These are phyloP conservation scores for Poeciliopsis paucimaculata DNA, from an alignment of 2,797 vertebrate species.

Conservation along the genomic window DNA sequence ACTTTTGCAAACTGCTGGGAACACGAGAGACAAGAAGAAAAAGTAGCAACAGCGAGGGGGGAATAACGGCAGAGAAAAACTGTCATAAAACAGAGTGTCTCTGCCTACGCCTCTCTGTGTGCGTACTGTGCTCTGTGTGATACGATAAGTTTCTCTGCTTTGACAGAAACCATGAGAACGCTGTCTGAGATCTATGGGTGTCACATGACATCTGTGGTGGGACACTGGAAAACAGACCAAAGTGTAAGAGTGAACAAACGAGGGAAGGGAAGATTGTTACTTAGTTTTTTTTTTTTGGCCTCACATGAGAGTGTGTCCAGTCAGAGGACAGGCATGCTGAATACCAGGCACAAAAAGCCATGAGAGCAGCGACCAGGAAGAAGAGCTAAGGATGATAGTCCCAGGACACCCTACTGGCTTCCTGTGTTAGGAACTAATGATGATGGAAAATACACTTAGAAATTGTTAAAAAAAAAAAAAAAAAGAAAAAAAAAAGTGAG, in stretches of 20 bases:
- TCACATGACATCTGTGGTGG: conserved; percentile 49
- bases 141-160: conserved; percentile 38
- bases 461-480: conserved; percentile 15
- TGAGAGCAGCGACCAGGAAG: conserved; percentile 74
- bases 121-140: conserved; percentile 13
- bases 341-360: conserved; percentile 71
- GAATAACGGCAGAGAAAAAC: conserved; percentile 20
- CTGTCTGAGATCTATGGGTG: conserved; percentile 51
- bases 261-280: conserved; percentile 69
- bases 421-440: conserved; percentile 65
- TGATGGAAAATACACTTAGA: conserved; percentile 23
- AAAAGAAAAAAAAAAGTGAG: conserved; percentile 9
- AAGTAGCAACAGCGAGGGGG: conserved; percentile 23
- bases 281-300: conserved; percentile 78
- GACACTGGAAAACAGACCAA: conserved; percentile 51
- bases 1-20: conserved; percentile 85
- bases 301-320: conserved; percentile 75
- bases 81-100: conserved; percentile 36
- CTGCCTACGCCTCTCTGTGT: conserved; percentile 26
- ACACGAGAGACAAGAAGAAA: conserved; percentile 51
- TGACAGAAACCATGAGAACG: conserved; percentile 66
- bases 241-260: conserved; percentile 55
- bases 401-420: conserved; percentile 64
- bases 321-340: conserved; percentile 81
- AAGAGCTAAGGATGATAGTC: conserved; percentile 68